Conservation (phyloP, 2,888 invertebrate species). For the Emmelina monodactyla region DNA sequence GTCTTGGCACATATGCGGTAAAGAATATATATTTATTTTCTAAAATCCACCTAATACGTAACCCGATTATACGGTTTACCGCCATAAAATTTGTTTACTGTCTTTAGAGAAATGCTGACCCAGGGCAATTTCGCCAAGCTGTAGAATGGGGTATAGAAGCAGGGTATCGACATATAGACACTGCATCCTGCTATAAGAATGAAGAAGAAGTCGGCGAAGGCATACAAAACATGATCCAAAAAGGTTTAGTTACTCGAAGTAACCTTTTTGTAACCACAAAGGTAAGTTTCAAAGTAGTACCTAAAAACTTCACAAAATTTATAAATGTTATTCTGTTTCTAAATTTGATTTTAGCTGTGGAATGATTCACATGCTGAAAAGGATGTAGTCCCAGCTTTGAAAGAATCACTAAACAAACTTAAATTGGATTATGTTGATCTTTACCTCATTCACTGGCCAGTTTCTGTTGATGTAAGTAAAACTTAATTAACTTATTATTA, state of each 20-base stretch:
- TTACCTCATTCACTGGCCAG: conserved; percentile 85
- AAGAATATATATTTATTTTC: conserved; percentile 10
- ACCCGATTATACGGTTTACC: not conserved
- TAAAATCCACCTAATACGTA: not conserved
- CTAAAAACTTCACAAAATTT: too few species aligned
- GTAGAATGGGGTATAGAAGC: conserved; percentile 55
- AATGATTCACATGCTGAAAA: conserved; percentile 67
- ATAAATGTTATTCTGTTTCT: conserved; percentile 2
- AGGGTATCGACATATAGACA: conserved; percentile 65
- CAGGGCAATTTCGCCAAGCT: conserved; percentile 39
- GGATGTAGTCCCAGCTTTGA: conserved; percentile 71
- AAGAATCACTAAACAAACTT: conserved; percentile 70
- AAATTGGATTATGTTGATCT: conserved; percentile 80
- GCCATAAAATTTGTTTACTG: not conserved
- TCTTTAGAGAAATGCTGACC: conserved; percentile 35
- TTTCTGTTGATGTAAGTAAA: conserved; percentile 62
- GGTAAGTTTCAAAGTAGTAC: too few species aligned
- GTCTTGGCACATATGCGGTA: conserved; percentile 72
- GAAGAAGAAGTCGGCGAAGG: conserved; percentile 59
- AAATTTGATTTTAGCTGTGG: conserved; percentile 42
- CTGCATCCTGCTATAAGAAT: conserved; percentile 54
- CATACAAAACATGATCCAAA: conserved; percentile 49
- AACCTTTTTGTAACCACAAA: conserved; percentile 65
- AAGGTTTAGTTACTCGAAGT: conserved; percentile 49
- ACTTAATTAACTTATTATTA: too few species aligned